Base-by-base conservation (phyloP, 2,797 vertebrate genomes). In the Gobio occitaniae region DNA sequence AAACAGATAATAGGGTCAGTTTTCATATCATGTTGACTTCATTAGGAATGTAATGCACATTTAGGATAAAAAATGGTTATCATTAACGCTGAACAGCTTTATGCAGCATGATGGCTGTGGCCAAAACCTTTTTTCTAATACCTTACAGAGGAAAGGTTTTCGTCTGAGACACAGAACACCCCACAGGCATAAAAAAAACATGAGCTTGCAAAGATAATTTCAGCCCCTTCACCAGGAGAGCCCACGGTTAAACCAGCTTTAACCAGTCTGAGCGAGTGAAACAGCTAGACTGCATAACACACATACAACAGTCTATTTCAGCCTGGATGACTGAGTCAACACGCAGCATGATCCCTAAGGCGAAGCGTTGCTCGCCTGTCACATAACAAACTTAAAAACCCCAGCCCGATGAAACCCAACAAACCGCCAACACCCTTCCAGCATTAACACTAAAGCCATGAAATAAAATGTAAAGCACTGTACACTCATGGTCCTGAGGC, bases 151-250 rank as follows among this genome's bases (percentile, higher is more conserved):
- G 32, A 77, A 69, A 61, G 17, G n/a, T 32, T 72, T 17, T 32
- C 8, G n/a, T 83, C 48, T 21, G 25, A 38, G 63, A 78, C 63
- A 78, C 52, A 48, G 65, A 61, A 78, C 38, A 75, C 63, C 61
- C 61, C 59, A 70, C 7, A 71, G 11, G 15, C 1, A 12, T 0
- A 12, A 48, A 50, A 48, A 50, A 81, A 71, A 56, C 65, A 70
- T 61, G 52, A 71, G 83, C 83, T 79, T 71, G 76, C 54, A 72
- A 47, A 72, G 66, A 72, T 84, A 41, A 84, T 79, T 80, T 84
- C 82, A 84, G 61, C 50, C 71, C 83, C 77, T 84, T 80, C 69
- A 87, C 52, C 61, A 65, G 48, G 29, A 56, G 54, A 78, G 29
- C 54, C 56, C 38, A 41, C 12, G 13, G n/a, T 69, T 79, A 78